Percentiles rank a stretch among this genome's conserved stretches.
Conservation (phyloP, 2,888 invertebrate species). For the Lutraria lutraria region DNA sequence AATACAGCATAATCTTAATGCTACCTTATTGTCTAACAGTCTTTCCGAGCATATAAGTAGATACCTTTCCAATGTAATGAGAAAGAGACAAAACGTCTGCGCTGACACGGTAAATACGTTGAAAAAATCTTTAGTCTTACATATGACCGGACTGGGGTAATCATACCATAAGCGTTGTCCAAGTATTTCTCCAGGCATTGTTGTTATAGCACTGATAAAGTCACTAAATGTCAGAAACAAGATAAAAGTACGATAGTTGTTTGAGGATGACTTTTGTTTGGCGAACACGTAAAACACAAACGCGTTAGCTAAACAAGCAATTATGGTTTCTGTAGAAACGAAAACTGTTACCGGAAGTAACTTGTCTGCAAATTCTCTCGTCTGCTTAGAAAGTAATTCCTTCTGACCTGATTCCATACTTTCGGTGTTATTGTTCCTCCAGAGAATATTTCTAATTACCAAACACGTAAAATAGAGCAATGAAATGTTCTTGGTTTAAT, state of each 20-base stretch:
- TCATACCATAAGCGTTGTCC: not conserved
- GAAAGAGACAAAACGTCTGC: not conserved
- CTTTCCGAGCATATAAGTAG: not conserved
- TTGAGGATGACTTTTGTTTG: not conserved
- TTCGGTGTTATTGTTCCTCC: not conserved
- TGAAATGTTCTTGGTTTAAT: too few species aligned
- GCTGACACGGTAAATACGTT: not conserved
- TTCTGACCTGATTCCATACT: not conserved
- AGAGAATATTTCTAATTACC: too few species aligned
- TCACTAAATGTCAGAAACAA: not conserved
- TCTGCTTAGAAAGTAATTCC: not conserved
- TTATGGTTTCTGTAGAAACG: not conserved
- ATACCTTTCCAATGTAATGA: not conserved
- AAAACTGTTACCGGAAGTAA: not conserved
- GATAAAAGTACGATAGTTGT: not conserved
- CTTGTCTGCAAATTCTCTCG: not conserved
- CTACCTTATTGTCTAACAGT: not conserved
- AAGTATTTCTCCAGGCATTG: constrained; percentile 1
- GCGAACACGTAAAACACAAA: not conserved
- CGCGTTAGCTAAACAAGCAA: not conserved
- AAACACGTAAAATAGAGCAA: too few species aligned
- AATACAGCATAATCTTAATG: not conserved
- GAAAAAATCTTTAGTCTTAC: constrained; percentile 11
- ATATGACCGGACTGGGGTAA: not conserved
- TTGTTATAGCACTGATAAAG: not conserved